A percentile compares a stretch with the other conserved stretches of the same genome.
Conservation (phyloP, 2,888 invertebrate species). For the Diarsia brunnea region DNA sequence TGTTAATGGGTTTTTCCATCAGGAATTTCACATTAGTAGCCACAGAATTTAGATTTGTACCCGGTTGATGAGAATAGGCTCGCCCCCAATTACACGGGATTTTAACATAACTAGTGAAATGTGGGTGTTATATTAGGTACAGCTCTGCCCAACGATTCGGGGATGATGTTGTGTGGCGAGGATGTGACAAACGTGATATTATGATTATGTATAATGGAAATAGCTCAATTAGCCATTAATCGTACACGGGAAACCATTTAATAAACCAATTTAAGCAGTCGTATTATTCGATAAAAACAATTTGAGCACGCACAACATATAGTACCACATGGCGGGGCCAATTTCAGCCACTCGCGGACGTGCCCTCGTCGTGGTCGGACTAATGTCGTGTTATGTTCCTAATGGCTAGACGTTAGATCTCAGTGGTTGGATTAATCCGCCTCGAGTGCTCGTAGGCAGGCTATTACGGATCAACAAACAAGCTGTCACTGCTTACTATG, state of each 20-base stretch:
- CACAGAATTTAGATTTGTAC: too few species aligned
- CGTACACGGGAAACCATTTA: not conserved
- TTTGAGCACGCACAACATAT: not conserved
- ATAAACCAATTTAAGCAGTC: not conserved
- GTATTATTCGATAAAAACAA: not conserved
- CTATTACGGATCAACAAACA: conserved; percentile 45
- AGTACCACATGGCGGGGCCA: conserved; percentile 12
- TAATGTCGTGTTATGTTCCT: conserved; percentile 52
- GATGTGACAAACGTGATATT: too few species aligned
- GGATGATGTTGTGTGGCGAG: too few species aligned
- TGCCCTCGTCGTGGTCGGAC: conserved; percentile 17
- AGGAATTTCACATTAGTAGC: too few species aligned
- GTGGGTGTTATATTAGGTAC: too few species aligned
- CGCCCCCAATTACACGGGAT: too few species aligned
- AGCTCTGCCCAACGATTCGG: too few species aligned
- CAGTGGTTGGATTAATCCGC: conserved; percentile 55
- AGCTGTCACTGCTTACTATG: conserved; percentile 20
- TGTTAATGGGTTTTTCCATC: too few species aligned
- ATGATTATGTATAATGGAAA: not conserved
- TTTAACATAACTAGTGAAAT: too few species aligned
- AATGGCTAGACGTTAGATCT: conserved; percentile 50
- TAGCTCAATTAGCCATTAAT: not conserved
- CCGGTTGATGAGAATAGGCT: too few species aligned
- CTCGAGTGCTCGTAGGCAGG: conserved; percentile 52
- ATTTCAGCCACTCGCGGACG: conserved; percentile 6